Conservation (phyloP, 2,888 invertebrate species). For the Drosophila macrospina region DNA sequence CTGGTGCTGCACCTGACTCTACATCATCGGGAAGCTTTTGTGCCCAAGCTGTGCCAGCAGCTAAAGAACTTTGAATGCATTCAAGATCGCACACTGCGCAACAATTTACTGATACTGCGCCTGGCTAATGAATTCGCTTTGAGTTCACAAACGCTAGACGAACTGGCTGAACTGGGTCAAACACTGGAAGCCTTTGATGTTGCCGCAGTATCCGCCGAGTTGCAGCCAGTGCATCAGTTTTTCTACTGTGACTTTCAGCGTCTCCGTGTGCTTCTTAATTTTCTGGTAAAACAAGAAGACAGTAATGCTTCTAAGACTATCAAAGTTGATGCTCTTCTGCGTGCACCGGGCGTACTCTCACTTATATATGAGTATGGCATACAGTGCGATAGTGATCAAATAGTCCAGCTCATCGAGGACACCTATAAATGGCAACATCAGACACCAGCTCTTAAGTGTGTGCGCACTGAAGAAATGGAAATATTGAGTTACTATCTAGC, state of each 20-base stretch:
- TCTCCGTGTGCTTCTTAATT: constrained; percentile 65
- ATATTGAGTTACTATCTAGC: constrained; percentile 80
- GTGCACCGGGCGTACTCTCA: constrained; percentile 64
- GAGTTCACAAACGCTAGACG: constrained; percentile 67
- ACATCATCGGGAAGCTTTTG: constrained; percentile 74
- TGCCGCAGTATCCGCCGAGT: constrained; percentile 50
- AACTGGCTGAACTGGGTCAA: constrained; percentile 73
- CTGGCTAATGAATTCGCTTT: constrained; percentile 79
- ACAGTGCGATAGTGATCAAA: constrained; percentile 70
- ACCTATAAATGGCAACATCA: constrained; percentile 77
- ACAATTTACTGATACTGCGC: constrained; percentile 79
- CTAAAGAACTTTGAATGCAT: constrained; percentile 67
- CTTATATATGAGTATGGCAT: constrained; percentile 73
- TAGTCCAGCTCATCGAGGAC: constrained; percentile 71
- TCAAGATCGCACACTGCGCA: constrained; percentile 69
- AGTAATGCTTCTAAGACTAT: constrained; percentile 55
- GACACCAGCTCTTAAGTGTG: constrained; percentile 60
- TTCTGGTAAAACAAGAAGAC: constrained; percentile 65
- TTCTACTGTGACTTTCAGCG: constrained; percentile 83
- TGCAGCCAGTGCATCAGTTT: constrained; percentile 77
- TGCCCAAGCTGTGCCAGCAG: constrained; percentile 69
- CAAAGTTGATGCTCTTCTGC: constrained; percentile 69
- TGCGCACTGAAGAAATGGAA: constrained; percentile 76
- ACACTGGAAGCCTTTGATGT: constrained; percentile 67
- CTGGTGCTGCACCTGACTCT: constrained; percentile 72